Conservation (phyloP, 2,888 invertebrate species). For the Drosophila melanocephala region DNA sequence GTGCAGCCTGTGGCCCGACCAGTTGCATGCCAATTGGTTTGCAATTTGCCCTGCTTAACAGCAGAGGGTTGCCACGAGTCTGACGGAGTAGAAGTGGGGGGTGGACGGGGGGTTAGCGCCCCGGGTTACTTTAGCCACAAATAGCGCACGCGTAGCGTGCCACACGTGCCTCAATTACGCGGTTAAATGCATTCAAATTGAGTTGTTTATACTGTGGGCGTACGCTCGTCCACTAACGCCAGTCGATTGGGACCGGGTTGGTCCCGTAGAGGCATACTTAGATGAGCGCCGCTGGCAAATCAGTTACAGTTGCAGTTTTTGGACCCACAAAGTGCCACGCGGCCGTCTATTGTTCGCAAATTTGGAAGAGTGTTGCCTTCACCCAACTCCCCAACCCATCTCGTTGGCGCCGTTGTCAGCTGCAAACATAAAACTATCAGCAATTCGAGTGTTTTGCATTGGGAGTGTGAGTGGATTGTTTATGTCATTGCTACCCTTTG, state of each 20-base stretch:
- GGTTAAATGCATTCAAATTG: constrained; percentile 85
- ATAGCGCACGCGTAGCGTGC: constrained; percentile 79
- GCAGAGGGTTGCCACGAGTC: neutral
- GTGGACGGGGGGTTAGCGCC: constrained; percentile 18
- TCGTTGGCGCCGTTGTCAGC: constrained; percentile 37
- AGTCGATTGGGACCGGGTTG: constrained; percentile 48
- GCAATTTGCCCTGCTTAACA: constrained; percentile 74
- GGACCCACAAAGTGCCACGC: constrained; percentile 66
- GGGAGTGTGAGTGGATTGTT: constrained; percentile 42
- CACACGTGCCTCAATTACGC: constrained; percentile 85
- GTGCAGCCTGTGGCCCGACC: constrained; percentile 61
- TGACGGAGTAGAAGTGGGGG: neutral
- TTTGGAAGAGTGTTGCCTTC: constrained; percentile 66
- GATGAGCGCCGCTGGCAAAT: constrained; percentile 61
- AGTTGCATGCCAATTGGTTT: constrained; percentile 82
- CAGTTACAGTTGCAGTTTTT: constrained; percentile 69
- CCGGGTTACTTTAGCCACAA: constrained; percentile 70
- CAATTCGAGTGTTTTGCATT: constrained; percentile 50
- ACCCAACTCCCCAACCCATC: neutral
- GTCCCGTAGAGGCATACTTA: constrained; percentile 44
- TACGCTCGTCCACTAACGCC: constrained; percentile 37
- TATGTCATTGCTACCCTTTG: constrained; percentile 69
- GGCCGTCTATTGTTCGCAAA: constrained; percentile 72
- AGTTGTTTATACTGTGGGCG: constrained; percentile 84
- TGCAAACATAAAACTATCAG: constrained; percentile 78